Evolutionary conservation across 2,797 vertebrate species (phyloP).

Genomic region (Telmatherina bonti): DNA sequence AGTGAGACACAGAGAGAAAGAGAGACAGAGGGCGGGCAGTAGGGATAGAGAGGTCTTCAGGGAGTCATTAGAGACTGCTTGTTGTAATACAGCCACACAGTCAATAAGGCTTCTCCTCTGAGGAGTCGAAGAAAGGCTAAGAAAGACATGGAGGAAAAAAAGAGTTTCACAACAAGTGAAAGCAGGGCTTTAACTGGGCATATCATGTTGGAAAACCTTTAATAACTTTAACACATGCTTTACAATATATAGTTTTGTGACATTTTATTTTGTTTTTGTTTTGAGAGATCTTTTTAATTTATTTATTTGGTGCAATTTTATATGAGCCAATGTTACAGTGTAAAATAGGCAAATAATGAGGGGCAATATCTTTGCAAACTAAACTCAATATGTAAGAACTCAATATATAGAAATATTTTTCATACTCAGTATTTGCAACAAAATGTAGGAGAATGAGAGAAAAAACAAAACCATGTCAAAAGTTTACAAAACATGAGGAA

Average conservation of each 20-base stretch:
- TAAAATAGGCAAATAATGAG: neutral
- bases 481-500: neutral
- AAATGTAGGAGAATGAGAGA: neutral
- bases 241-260: neutral
- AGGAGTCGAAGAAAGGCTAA: conserved; percentile 67
- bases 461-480: neutral
- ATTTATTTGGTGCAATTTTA: neutral
- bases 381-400: neutral
- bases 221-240: conserved; percentile 2
- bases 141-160: conserved; percentile 59
- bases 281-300: neutral
- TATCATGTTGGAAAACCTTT: conserved; percentile 31
- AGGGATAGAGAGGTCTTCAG: conserved; percentile 82
- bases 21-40: conserved; percentile 65
- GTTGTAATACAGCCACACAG: conserved; percentile 84
- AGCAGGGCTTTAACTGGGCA: conserved; percentile 29
- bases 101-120: conserved; percentile 78
- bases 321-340: neutral
- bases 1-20: conserved; percentile 47
- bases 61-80: conserved; percentile 83
- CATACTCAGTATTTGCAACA: neutral
- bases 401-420: no score
- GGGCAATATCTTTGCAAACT: neutral
- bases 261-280: neutral
- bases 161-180: conserved; percentile 66